Evolutionary conservation across 2,113 vertebrate genomes (phyloP).

Genomic region (Corythornis vintsioides): DNA sequence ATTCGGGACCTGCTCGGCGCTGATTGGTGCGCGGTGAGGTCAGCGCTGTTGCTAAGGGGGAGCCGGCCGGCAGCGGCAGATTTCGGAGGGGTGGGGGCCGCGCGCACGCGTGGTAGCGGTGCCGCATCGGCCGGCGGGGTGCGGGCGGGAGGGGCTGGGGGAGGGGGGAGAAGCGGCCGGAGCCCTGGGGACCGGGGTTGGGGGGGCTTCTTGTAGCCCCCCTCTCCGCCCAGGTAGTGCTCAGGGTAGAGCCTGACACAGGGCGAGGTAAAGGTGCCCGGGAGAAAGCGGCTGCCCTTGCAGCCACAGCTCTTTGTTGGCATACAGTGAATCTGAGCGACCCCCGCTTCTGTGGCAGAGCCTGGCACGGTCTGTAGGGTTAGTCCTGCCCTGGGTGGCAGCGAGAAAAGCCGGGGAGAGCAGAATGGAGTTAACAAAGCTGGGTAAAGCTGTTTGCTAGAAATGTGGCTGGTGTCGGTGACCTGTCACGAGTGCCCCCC

Average conservation of each 20-base stretch:
- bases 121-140: accelerated
- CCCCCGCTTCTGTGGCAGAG: accelerated
- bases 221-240: accelerated
- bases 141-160: accelerated
- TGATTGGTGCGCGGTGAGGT: slow-evolving; percentile 73
- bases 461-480: accelerated
- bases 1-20: not conserved
- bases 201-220: accelerated
- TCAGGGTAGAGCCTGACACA: accelerated
- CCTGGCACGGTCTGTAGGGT: not conserved
- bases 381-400: accelerated
- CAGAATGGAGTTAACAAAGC: not conserved
- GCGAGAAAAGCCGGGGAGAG: not conserved
- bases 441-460: accelerated
- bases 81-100: not conserved
- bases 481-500: accelerated
- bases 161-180: no score
- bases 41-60: slow-evolving; percentile 75
- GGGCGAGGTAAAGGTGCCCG: accelerated
- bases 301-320: not conserved
- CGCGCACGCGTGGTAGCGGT: not conserved
- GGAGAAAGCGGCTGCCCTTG: accelerated
- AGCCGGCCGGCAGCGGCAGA: not conserved
- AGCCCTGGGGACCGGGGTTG: no score
- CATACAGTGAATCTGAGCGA: accelerated